Conservation (phyloP, 1,140 invertebrate species). For the Orchestia grillus region DNA sequence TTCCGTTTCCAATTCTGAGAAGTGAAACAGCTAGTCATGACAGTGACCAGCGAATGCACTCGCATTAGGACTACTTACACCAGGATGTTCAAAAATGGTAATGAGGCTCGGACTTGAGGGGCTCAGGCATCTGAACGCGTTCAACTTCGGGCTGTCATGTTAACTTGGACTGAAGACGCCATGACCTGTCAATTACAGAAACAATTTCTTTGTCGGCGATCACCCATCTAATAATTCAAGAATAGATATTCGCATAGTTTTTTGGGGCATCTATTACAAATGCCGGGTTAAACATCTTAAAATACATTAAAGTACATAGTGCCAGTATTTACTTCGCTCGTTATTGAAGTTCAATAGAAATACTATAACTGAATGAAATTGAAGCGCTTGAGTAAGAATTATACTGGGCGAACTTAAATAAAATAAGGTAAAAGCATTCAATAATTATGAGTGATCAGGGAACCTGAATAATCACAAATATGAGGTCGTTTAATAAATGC, state of each 20-base stretch:
- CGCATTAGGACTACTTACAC: not conserved
- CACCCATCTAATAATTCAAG: not conserved
- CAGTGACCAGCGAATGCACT: not conserved
- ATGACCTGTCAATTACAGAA: not conserved
- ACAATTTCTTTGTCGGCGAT: not conserved
- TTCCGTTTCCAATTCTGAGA: slow-evolving; percentile 2
- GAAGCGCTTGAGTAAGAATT: not conserved
- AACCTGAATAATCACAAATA: too few species aligned
- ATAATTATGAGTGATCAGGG: too few species aligned
- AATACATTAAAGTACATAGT: not conserved
- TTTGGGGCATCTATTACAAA: not conserved
- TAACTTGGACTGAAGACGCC: not conserved
- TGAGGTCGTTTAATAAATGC: too few species aligned
- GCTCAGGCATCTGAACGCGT: not conserved
- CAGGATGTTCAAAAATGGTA: not conserved
- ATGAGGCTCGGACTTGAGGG: not conserved
- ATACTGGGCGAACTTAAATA: not conserved
- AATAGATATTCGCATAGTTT: not conserved
- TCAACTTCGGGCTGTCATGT: not conserved
- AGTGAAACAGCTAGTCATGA: not conserved
- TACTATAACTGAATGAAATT: not conserved
- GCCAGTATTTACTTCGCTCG: not conserved
- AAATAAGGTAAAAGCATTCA: too few species aligned
- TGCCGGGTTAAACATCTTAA: not conserved
- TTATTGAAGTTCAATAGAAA: not conserved